phyloP scores from a whole-genome alignment of 2,113 vertebrate genomes.

The Vanacampus margaritifer region DNA sequence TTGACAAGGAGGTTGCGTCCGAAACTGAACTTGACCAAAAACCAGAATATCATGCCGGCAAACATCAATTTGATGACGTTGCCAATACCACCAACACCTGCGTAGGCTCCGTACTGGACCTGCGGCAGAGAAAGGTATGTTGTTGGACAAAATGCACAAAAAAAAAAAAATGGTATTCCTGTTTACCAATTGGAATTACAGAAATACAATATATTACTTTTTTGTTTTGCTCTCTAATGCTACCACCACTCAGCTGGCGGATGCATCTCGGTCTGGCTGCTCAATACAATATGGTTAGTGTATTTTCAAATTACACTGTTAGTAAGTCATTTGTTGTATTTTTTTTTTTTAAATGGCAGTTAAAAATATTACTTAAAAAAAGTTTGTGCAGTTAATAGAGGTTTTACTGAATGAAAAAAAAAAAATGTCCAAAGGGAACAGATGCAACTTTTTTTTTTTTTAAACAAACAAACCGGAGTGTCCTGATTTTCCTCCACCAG shows the following conservation, averaged over 20 bases:
- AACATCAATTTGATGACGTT: conserved; percentile 84
- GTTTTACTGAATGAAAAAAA: not conserved
- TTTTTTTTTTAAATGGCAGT: not conserved
- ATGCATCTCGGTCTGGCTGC: not conserved
- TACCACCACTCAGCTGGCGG: no score
- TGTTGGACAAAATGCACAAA: not conserved
- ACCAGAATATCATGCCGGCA: conserved; percentile 84
- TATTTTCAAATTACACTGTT: not conserved
- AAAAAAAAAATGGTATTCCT: not conserved
- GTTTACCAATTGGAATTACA: not conserved
- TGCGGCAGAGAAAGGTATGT: conserved; percentile 35
- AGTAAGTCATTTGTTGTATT: not conserved
- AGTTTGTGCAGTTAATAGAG: not conserved
- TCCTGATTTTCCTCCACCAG: conserved; percentile 77
- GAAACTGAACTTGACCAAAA: conserved; percentile 85
- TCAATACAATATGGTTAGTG: not conserved
- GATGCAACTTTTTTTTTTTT: not conserved
- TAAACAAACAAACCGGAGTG: conserved; percentile 77
- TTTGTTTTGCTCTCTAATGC: no score
- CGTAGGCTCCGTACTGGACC: conserved; percentile 89
- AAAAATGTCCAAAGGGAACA: not conserved
- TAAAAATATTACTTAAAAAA: not conserved
- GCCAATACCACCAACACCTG: conserved; percentile 78
- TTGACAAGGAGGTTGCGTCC: conserved; percentile 88
- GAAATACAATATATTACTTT: not conserved